Percentiles rank a stretch among this genome's conserved stretches.
phyloP scores from a whole-genome alignment of 2,113 vertebrate species.

The Dascyllus trimaculatus region DNA sequence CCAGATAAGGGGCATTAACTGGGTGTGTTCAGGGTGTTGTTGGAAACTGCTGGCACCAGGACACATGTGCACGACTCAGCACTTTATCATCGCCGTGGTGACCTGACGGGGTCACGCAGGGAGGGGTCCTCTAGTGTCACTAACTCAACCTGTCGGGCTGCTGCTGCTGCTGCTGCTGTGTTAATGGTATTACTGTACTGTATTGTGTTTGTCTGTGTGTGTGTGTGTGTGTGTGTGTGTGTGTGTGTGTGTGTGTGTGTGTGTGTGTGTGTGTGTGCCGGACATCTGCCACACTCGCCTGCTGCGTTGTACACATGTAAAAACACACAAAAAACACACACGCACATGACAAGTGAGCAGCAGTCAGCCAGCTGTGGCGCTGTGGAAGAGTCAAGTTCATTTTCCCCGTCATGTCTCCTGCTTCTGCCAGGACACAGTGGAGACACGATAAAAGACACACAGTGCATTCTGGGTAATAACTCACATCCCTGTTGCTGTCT shows the following conservation, averaged over 20 bases:
- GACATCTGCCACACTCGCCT: constrained; percentile 74
- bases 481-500: background rate
- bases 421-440: constrained; percentile 50
- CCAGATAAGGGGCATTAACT: constrained; percentile 76
- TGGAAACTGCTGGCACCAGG: constrained; percentile 74
- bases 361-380: constrained; percentile 69
- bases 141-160: constrained; percentile 50
- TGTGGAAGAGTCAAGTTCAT: constrained; percentile 60
- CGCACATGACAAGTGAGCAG: constrained; percentile 32
- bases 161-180: constrained; percentile 41
- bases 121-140: constrained; percentile 60
- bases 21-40: constrained; percentile 77
- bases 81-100: constrained; percentile 70
- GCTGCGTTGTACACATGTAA: constrained; percentile 65
- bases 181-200: constrained; percentile 22
- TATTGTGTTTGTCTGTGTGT: constrained; percentile 9
- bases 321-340: constrained; percentile 32
- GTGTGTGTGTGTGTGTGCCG: constrained; percentile 15
- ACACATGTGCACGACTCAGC: constrained; percentile 76
- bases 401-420: constrained; percentile 35
- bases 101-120: constrained; percentile 70
- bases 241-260: constrained; percentile 18
- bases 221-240: constrained; percentile 36
- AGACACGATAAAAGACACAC: constrained; percentile 35
- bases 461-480: constrained; percentile 42